Percentiles rank a stretch among this genome's conserved stretches.
Evolutionary conservation across 1,140 invertebrate species (phyloP).

Genomic region (Leptopilina clavipes): DNA sequence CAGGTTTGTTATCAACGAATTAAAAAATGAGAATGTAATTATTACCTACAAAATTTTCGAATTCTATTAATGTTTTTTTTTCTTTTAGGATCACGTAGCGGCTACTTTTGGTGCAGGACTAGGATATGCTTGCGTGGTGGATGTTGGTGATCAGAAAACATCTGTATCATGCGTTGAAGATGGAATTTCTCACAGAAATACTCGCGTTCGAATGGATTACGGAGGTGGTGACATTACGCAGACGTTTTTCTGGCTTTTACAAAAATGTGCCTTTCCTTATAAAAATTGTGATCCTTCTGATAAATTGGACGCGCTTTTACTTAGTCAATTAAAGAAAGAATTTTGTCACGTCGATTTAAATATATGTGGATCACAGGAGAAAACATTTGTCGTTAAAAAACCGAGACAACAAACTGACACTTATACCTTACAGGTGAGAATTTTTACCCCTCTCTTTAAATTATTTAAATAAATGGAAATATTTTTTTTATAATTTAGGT

Average conservation of each 20-base stretch:
- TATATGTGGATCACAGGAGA: conserved; percentile 88
- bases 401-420: conserved; percentile 82
- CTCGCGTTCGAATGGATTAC: conserved; percentile 89
- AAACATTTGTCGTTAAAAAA: conserved; percentile 84
- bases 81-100: conserved; percentile 87
- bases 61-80: neutral
- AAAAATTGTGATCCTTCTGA: conserved; percentile 83
- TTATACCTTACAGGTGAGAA: conserved; percentile 80
- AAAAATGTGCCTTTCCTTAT: conserved; percentile 92
- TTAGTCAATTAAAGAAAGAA: conserved; percentile 91
- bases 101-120: conserved; percentile 95
- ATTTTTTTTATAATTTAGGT: conserved; percentile 77
- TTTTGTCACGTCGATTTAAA: conserved; percentile 94
- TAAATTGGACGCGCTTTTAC: conserved; percentile 82
- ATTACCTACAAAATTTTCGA: too few relatives aligned
- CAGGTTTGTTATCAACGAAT: conserved; percentile 76
- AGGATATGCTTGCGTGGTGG: conserved; percentile 94
- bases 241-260: conserved; percentile 89
- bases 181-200: conserved; percentile 92
- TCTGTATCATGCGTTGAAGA: conserved; percentile 97
- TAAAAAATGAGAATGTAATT: too few relatives aligned
- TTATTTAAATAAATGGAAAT: neutral
- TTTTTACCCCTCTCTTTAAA: too few relatives aligned
- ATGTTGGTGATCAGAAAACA: conserved; percentile 96
- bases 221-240: conserved; percentile 93